Evolutionary conservation across 2,113 vertebrate species (phyloP).

Genomic region (Corythaixoides concolor): DNA sequence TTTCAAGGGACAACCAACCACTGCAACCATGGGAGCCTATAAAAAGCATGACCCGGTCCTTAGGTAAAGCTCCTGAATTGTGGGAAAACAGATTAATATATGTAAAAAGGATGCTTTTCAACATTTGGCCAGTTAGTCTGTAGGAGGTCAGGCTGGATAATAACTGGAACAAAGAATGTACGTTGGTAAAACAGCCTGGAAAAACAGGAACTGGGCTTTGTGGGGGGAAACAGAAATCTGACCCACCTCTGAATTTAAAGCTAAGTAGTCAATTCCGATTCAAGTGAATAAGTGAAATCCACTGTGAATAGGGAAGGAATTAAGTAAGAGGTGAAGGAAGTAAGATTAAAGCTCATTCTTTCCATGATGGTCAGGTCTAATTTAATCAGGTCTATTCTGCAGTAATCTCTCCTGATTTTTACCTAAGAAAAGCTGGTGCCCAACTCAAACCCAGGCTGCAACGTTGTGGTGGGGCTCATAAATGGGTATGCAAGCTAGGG

Average conservation of each 20-base stretch:
- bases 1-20: neutral
- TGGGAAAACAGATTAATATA: neutral
- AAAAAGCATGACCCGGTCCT: neutral
- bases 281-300: neutral
- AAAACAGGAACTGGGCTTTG: constrained; percentile 14
- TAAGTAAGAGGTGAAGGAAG: constrained; percentile 34
- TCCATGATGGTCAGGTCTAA: neutral
- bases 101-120: neutral
- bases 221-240: neutral
- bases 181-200: neutral
- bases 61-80: neutral
- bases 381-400: neutral
- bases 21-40: neutral
- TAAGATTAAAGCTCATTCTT: constrained; percentile 56
- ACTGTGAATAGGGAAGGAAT: constrained; percentile 13
- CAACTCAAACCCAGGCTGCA: neutral
- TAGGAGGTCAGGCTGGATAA: neutral
- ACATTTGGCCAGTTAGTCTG: neutral
- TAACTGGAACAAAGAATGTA: neutral
- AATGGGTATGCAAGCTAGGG: accelerated
- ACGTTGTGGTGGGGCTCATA: accelerated
- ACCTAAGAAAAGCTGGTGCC: neutral
- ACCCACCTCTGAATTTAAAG: neutral
- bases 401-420: neutral
- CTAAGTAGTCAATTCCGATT: neutral